These are phyloP conservation scores for Anguilla rostrata DNA, from an alignment of 2,113 vertebrate genomes.

Conservation along the genomic window DNA sequence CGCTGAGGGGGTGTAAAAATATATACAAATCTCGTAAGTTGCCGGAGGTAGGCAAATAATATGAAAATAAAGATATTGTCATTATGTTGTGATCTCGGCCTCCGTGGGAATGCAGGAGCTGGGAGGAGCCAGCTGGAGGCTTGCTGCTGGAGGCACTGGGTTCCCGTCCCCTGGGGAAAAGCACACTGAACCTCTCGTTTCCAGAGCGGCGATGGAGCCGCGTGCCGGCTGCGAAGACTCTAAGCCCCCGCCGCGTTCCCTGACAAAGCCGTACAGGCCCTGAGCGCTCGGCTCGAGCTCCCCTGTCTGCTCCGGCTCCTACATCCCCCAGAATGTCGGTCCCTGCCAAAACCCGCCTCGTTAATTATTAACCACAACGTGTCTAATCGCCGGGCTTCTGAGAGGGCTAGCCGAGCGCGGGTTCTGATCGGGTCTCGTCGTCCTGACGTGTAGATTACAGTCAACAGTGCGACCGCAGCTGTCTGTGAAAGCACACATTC, in stretches of 20 bases:
- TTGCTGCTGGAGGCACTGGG: background rate
- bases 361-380: conserved; percentile 31
- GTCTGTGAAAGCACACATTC: background rate
- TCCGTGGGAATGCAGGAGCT: background rate
- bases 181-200: conserved; percentile 15
- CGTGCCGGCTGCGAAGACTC: background rate
- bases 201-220: background rate
- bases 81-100: background rate
- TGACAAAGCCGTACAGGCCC: background rate
- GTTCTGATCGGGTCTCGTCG: background rate
- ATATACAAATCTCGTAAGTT: background rate
- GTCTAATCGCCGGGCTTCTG: conserved; percentile 13
- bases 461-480: background rate
- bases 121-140: conserved; percentile 23
- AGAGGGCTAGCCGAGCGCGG: background rate
- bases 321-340: background rate
- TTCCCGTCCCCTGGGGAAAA: background rate
- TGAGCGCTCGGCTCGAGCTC: background rate
- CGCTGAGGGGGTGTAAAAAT: background rate
- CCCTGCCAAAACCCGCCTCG: conserved; percentile 17
- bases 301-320: background rate
- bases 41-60: background rate
- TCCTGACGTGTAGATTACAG: conserved; percentile 11
- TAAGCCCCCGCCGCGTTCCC: background rate
- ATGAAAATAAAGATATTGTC: background rate